A percentile compares a stretch with the other conserved stretches of the same genome.
Evolutionary conservation across 2,888 invertebrate species (phyloP).

Genomic region (Neoascia interrupta): DNA sequence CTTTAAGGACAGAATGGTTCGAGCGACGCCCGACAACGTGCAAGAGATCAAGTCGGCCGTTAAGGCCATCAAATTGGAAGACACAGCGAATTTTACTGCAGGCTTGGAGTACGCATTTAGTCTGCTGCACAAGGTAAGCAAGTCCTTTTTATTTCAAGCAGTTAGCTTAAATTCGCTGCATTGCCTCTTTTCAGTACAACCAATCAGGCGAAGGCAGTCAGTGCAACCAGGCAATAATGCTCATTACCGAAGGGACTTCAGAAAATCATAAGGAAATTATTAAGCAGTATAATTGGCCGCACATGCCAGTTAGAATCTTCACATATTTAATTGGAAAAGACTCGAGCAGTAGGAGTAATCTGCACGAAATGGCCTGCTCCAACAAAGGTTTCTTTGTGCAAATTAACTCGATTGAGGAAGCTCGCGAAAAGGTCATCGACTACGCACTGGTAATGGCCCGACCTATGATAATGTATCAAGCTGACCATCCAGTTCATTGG

Average conservation of each 20-base stretch:
- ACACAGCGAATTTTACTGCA: constrained; percentile 94
- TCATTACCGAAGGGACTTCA: constrained; percentile 96
- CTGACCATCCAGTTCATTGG: constrained; percentile 96
- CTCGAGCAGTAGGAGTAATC: constrained; percentile 90
- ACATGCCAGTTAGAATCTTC: constrained; percentile 96
- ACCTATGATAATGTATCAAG: constrained; percentile 96
- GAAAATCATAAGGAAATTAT: constrained; percentile 85
- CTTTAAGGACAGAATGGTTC: constrained; percentile 92
- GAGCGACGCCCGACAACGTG: constrained; percentile 91
- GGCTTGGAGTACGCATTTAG: constrained; percentile 96
- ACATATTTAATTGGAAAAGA: constrained; percentile 97
- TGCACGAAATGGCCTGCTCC: constrained; percentile 97
- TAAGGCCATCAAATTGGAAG: constrained; percentile 86
- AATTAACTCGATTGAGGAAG: constrained; percentile 92
- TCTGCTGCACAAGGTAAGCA: constrained; percentile 89
- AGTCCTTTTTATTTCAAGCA: background rate
- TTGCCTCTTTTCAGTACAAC: constrained; percentile 83
- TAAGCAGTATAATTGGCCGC: constrained; percentile 93
- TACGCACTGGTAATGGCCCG: constrained; percentile 97
- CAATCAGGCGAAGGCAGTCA: constrained; percentile 92
- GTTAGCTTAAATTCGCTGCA: background rate
- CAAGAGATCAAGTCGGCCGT: constrained; percentile 89
- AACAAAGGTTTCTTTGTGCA: constrained; percentile 94
- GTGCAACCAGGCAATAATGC: constrained; percentile 99
- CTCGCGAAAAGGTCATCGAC: constrained; percentile 94